Conservation (phyloP, 2,888 invertebrate species). For the Hydrotaea diabolus region DNA sequence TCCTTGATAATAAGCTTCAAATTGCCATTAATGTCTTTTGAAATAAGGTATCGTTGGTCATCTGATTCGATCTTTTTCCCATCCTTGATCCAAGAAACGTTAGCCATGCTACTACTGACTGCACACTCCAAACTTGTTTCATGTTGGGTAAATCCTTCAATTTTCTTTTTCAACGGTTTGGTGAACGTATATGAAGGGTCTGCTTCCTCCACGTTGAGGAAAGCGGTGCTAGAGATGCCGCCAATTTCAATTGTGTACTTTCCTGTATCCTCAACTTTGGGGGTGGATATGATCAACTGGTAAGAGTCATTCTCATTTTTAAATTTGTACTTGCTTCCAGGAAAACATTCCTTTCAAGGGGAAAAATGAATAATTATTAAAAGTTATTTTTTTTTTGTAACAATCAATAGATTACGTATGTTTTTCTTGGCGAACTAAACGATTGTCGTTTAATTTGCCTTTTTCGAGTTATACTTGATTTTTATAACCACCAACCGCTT, state of each 20-base stretch:
- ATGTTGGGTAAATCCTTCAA: constrained; percentile 94
- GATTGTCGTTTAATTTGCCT: too few relatives aligned
- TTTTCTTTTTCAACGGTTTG: constrained; percentile 92
- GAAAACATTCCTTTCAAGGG: constrained; percentile 87
- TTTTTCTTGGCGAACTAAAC: too few relatives aligned
- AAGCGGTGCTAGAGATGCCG: constrained; percentile 92
- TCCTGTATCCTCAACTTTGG: constrained; percentile 98
- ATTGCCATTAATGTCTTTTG: constrained; percentile 95
- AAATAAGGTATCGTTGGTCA: constrained; percentile 89
- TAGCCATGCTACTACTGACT: constrained; percentile 95
- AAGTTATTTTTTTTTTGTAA: too few relatives aligned
- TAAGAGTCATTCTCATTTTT: constrained; percentile 95
- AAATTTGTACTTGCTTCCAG: constrained; percentile 98
- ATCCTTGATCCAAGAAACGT: constrained; percentile 95
- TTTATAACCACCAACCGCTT: too few relatives aligned
- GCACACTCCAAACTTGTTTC: constrained; percentile 95
- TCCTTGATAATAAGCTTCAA: constrained; percentile 93
- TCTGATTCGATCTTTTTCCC: constrained; percentile 90
- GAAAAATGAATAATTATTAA: not conserved
- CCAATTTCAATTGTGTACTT: constrained; percentile 98
- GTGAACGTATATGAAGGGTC: constrained; percentile 96
- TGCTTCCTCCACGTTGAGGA: constrained; percentile 98
- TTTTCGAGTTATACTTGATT: too few relatives aligned
- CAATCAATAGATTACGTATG: too few relatives aligned
- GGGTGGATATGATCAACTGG: constrained; percentile 92